Base-by-base conservation (phyloP, 2,888 invertebrate species). In the Lasioglossum pauxillum region DNA sequence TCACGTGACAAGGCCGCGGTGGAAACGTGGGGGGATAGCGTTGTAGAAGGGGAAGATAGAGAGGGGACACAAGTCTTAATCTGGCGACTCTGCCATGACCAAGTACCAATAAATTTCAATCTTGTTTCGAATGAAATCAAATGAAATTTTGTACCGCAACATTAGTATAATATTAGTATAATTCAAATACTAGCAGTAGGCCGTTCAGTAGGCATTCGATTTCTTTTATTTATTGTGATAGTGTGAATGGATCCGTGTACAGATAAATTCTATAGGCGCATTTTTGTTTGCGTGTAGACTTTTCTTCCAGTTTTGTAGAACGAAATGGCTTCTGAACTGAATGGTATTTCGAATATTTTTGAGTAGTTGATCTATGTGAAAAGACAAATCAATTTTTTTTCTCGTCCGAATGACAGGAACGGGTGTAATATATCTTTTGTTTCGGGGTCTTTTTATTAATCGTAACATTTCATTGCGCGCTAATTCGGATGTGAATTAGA, bases 141-240 rank as follows among this genome's bases (percentile, higher is more conserved):
- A 38, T 38, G 35, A 23, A 69, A 12, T 38, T 69, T 38, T 38
- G 23, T 38, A 69, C 10, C 38, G 38, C 49, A 82, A 75, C 27
- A 10, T 72, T 23, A 60, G 10, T 8, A 31, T 64, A 27, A 16
- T 2, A 8, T 64, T 64, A 4, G 57, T 73, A 73, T 78, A 3
- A 49, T 19, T 8, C 10, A 38, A 38, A 23, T 12, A 10, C 10
- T 69, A 38, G 69, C 19, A 69, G n/a, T 57, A 57, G n/a, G 57
- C 35, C 38, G 35, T 69, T 35, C 19, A 12, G 19, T 38, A 69
- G 23, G 35, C 38, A 69, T 38, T 69, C 41, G 71, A 23, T 69
- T 73, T 27, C 31, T 64, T n/a, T 31, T 73, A 27, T 38, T 31
- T 69, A 38, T 69, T 69, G 35, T 69, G 69, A 38, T 69, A 38